Evolutionary conservation across 2,888 invertebrate species (phyloP).

Genomic region (Pristionchus mayeri): DNA sequence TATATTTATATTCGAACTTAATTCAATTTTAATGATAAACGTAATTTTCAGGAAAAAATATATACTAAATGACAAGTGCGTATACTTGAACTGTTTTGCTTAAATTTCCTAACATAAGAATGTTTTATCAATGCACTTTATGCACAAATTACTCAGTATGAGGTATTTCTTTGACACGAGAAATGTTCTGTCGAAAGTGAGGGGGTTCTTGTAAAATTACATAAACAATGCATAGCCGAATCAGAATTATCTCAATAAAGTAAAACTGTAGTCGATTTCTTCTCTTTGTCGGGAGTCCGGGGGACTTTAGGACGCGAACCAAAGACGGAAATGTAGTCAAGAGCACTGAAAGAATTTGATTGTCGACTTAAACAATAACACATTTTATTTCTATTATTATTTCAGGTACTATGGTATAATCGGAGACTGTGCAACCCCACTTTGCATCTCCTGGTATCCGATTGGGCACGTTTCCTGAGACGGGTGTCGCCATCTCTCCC

Average conservation of each 20-base stretch:
- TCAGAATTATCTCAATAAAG: background rate
- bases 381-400: no score
- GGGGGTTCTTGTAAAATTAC: background rate
- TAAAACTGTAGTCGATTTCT: constrained; percentile 22
- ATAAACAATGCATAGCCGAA: background rate
- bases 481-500: constrained; percentile 16
- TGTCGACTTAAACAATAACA: no score
- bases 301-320: constrained; percentile 49
- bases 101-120: no score
- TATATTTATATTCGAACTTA: no score
- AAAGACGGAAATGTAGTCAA: constrained; percentile 47
- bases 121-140: background rate
- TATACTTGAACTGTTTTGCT: no score
- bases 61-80: no score
- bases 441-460: constrained; percentile 47
- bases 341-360: background rate
- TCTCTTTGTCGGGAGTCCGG: constrained; percentile 46
- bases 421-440: background rate
- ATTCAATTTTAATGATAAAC: no score
- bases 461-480: constrained; percentile 35
- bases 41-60: no score
- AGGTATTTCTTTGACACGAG: constrained; percentile 24
- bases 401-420: no score
- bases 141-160: background rate
- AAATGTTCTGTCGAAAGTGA: constrained; percentile 37